Conservation (phyloP, 1,140 invertebrate genomes). For the Druon quercuslanigerum region DNA sequence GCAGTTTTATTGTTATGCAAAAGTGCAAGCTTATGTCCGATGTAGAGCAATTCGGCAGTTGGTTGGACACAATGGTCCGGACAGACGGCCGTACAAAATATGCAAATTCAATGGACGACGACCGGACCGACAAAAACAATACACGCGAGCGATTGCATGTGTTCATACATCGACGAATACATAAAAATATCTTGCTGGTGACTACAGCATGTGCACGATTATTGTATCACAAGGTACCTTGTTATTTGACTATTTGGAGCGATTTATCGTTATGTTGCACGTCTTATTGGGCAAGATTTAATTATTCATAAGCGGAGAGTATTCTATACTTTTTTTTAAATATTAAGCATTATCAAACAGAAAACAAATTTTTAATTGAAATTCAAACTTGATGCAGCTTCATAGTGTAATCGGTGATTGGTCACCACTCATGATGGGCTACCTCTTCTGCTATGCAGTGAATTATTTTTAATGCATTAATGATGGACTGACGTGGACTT, state of each 20-base stretch:
- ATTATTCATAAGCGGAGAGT: too few species aligned
- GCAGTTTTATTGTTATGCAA: conserved; percentile 67
- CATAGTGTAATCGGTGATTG: too few species aligned
- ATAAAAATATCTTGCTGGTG: conserved; percentile 62
- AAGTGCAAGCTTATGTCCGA: conserved; percentile 68
- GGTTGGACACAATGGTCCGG: conserved; percentile 65
- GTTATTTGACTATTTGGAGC: not conserved
- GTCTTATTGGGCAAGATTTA: too few species aligned
- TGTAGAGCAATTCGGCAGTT: conserved; percentile 67
- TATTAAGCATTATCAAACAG: too few species aligned
- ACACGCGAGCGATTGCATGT: conserved; percentile 69
- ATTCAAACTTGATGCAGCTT: too few species aligned
- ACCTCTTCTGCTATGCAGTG: too few species aligned
- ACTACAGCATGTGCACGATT: not conserved
- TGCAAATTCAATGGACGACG: conserved; percentile 64
- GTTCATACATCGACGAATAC: conserved; percentile 70
- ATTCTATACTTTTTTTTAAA: too few species aligned
- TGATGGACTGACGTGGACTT: too few species aligned
- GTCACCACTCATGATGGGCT: too few species aligned
- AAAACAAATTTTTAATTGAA: too few species aligned
- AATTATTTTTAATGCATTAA: too few species aligned
- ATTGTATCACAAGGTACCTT: not conserved
- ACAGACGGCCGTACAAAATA: conserved; percentile 61
- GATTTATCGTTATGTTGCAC: too few species aligned
- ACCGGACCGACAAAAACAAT: conserved; percentile 67